A percentile compares a stretch with the other conserved stretches of the same genome.
phyloP scores from a whole-genome alignment of 2,113 vertebrate species.

The Pygoscelis antarcticus region DNA sequence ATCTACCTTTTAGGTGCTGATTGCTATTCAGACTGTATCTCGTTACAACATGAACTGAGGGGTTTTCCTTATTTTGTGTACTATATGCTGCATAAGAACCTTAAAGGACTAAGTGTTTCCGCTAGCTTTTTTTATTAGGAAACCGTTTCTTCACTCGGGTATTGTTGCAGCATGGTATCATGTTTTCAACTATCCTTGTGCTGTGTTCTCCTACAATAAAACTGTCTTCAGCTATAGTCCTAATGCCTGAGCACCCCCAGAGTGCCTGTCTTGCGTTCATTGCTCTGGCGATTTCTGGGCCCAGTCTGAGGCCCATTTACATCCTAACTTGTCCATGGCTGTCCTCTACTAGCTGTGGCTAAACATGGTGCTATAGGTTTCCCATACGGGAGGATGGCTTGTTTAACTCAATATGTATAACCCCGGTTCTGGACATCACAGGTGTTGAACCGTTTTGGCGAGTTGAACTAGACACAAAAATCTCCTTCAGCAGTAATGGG shows the following conservation, averaged over 20 bases:
- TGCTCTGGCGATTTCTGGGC: neutral
- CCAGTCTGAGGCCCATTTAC: neutral
- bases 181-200: neutral
- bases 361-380: neutral
- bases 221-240: neutral
- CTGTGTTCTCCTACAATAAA: neutral
- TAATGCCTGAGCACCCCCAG: neutral
- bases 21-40: neutral
- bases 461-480: neutral
- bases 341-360: neutral
- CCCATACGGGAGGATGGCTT: neutral
- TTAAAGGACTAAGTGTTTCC: neutral
- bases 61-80: neutral
- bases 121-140: neutral
- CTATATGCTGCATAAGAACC: neutral
- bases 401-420: neutral
- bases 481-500: neutral
- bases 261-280: neutral
- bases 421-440: neutral
- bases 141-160: neutral
- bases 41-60: neutral
- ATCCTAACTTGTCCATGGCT: neutral
- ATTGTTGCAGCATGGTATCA: neutral
- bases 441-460: fast-evolving
- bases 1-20: neutral